These are phyloP conservation scores for Helicolenus hilgendorfi DNA, from an alignment of 2,797 vertebrate genomes.

Conservation along the genomic window DNA sequence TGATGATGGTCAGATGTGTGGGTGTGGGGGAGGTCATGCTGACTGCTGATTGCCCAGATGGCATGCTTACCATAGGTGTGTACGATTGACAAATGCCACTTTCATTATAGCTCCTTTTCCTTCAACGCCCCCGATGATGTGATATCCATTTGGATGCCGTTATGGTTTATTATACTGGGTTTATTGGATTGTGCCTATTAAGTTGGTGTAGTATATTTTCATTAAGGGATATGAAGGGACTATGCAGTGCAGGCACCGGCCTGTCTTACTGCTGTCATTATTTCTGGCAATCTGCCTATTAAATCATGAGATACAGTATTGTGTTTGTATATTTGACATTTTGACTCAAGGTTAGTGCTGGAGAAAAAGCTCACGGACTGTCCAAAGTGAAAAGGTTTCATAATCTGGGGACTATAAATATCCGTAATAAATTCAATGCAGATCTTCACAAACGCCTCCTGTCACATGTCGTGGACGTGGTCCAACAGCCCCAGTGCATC, in stretches of 20 bases:
- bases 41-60: conserved; percentile 80
- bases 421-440: background rate
- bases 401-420: background rate
- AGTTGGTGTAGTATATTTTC: conserved; percentile 7
- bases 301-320: background rate
- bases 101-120: conserved; percentile 39
- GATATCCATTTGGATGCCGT: conserved; percentile 13
- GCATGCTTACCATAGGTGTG: conserved; percentile 46
- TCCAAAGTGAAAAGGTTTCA: background rate
- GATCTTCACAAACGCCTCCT: background rate
- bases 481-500: background rate
- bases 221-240: background rate
- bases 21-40: conserved; percentile 64
- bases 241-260: background rate
- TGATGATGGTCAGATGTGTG: conserved; percentile 70
- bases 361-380: background rate
- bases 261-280: background rate
- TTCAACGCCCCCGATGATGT: background rate
- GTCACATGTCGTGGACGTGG: background rate
- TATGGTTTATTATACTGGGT: conserved; percentile 18
- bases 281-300: background rate
- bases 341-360: background rate
- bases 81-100: conserved; percentile 40
- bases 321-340: background rate
- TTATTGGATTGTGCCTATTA: conserved; percentile 1